Evolutionary conservation across 1,140 invertebrate genomes (phyloP), one percentile per base, ranked within the genome.

Genomic region (Temnothorax longispinosus): DNA sequence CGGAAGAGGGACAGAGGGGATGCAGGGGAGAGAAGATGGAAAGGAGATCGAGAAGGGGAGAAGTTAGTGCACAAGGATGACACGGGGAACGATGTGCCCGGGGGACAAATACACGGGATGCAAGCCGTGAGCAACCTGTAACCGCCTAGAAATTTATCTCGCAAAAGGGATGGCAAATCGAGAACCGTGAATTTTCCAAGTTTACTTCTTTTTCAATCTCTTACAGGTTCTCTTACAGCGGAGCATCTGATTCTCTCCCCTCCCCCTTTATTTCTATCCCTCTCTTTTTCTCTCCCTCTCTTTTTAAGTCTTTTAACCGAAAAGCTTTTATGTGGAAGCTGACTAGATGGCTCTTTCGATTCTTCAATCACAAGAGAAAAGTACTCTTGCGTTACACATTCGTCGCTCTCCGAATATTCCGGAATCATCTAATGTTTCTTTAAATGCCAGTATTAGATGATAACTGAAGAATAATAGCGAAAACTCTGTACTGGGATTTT

Each of bases 91-190:
- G 80, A 84, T 84, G 44, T 69, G 69, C 56, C 69, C 41, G 69
- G 44, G 54, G 41, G 71, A 75, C 69, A 27, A 75, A 84, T 84
- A 84, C 67, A 82, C 27, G 44, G 35, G 35, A 72, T 18, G 50
- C 54, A 38, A 50, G 27, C 18, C 38, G 65, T 10, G 56, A 75
- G 80, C 80, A 75, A 50, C 80, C 69, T 84, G 80, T 84, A 84
- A 84, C 69, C 80, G 80, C 80, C 72, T 75, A 84, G 80, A 84
- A 84, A 84, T 84, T 84, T 84, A 84, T 84, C 74, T 84, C 80
- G 56, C 80, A 54, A 84, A 60, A 60, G 41, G 52, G 41, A 74
- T 44, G 54, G 80, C 27, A 75, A 84, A 56, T 62, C 80, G 80
- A 75, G 54, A 27, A 82, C 35, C 35, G 80, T 74, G 80, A 84